Evolutionary conservation across 2,113 vertebrate species (phyloP), one percentile per base, ranked within the genome.

Genomic region (Cichladusa arquata): DNA sequence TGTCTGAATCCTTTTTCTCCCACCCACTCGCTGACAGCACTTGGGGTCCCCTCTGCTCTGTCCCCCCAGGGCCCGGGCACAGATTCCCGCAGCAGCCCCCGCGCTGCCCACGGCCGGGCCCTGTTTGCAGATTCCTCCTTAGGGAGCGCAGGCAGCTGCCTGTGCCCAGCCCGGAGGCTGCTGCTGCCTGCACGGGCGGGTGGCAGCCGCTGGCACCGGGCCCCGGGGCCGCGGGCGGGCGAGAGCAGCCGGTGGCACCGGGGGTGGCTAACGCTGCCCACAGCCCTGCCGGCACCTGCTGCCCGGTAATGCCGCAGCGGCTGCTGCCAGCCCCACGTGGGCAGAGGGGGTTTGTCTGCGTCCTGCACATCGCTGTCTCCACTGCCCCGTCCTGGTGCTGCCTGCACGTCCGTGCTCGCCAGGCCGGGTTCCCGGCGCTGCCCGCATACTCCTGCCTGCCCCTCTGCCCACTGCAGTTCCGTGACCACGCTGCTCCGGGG

Each of bases 401-500:
- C 62, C 72, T 1, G 53, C 62, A 45, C 72, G 33, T 26, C 70
- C 54, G 45, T 3, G 74, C 38, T 16, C 2, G 20, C 57, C 3
- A 0, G 1, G 31, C 42, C 11, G 1, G 2, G 40, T 0, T 47
- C 19, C 33, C 5, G 33, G 28, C 0, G 51, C 58, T 47, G 38
- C 64, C 65, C 5, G 15, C 60, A 2, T 0, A 28, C 15, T 19
- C 50, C 69, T 16, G 69, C 61, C 71, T 0, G 34, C 69, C n/a
- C 10, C 6, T 11, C 0, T 54, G 67, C 79, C 65, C 11, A 0
- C 36, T 40, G 40, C 16, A 0, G 40, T 16, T 50, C 78, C 3
- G 1, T 2, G 11, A 2, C 8, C 3, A 0, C 15, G 34, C n/a
- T 6, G 62, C 62, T 42, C 28, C 0, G 60, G 42, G 51, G 2